phyloP scores from a whole-genome alignment of 2,113 vertebrate genomes.

The Xiphophorus hellerii region DNA sequence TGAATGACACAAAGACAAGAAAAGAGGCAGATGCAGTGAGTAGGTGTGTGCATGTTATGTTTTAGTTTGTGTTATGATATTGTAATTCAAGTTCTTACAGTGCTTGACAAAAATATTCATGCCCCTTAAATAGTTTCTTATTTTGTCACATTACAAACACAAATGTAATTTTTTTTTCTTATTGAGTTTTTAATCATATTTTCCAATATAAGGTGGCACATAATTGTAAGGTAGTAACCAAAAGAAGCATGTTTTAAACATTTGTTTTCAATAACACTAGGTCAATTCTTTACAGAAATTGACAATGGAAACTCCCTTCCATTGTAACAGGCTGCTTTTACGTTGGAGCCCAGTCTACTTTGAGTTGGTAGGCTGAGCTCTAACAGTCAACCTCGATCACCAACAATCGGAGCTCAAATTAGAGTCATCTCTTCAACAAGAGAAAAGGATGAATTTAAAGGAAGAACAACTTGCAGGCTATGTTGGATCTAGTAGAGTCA shows the following conservation, averaged over 20 bases:
- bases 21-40: constrained; percentile 8
- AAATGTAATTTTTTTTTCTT: not conserved
- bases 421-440: too few species aligned
- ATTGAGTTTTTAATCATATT: too few species aligned
- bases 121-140: not conserved
- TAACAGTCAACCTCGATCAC: too few species aligned
- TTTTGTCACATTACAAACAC: not conserved
- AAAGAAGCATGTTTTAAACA: not conserved
- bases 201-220: not conserved
- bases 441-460: too few species aligned
- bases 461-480: too few species aligned
- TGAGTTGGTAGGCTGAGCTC: too few species aligned
- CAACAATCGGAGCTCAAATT: too few species aligned
- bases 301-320: too few species aligned
- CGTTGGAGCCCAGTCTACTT: too few species aligned
- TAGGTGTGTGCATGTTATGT: not conserved
- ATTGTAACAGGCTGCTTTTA: too few species aligned
- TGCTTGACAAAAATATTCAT: not conserved
- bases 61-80: not conserved
- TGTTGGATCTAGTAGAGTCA: too few species aligned
- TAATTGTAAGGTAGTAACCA: not conserved
- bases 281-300: too few species aligned
- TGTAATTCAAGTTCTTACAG: not conserved
- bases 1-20: constrained; percentile 13
- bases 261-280: not conserved